Percentiles rank a stretch among this genome's conserved stretches.
Evolutionary conservation across 2,888 invertebrate species (phyloP).

Genomic region (Iphiclides podalirius): DNA sequence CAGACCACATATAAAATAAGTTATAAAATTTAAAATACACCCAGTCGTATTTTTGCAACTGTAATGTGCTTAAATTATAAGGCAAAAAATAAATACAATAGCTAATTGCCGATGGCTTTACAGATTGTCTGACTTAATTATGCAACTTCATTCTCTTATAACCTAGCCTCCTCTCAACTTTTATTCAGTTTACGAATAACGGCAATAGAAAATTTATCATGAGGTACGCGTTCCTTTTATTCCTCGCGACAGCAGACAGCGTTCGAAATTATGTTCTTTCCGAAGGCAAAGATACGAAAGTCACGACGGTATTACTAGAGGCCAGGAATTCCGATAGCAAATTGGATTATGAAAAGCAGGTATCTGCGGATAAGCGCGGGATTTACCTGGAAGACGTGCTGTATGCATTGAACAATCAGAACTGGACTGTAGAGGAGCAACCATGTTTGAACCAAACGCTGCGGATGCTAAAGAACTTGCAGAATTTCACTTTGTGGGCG

Average conservation of each 20-base stretch:
- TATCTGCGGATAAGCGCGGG: conserved; percentile 34
- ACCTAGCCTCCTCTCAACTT: conserved; percentile 32
- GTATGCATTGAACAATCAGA: conserved; percentile 52
- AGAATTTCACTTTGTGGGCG: conserved; percentile 79
- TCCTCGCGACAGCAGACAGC: conserved; percentile 26
- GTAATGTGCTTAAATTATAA: neutral
- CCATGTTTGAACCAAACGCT: conserved; percentile 59
- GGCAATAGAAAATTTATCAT: conserved; percentile 42
- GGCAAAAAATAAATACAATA: conserved; percentile 21
- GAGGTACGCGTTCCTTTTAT: conserved; percentile 37
- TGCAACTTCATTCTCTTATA: conserved; percentile 48
- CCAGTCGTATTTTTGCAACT: neutral
- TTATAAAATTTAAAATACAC: neutral
- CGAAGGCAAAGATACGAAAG: conserved; percentile 18
- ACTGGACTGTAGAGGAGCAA: conserved; percentile 57
- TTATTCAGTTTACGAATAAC: conserved; percentile 41
- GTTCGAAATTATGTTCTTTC: conserved; percentile 30
- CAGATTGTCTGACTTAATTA: conserved; percentile 43
- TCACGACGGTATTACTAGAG: conserved; percentile 15
- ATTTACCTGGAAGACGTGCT: conserved; percentile 68
- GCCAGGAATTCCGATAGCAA: conserved; percentile 23
- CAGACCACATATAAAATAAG: neutral
- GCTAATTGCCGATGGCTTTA: conserved; percentile 39
- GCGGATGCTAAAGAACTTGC: conserved; percentile 53
- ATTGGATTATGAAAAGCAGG: conserved; percentile 31